Evolutionary conservation across 2,113 vertebrate species (phyloP).

Genomic region (Chaetodon auriga): DNA sequence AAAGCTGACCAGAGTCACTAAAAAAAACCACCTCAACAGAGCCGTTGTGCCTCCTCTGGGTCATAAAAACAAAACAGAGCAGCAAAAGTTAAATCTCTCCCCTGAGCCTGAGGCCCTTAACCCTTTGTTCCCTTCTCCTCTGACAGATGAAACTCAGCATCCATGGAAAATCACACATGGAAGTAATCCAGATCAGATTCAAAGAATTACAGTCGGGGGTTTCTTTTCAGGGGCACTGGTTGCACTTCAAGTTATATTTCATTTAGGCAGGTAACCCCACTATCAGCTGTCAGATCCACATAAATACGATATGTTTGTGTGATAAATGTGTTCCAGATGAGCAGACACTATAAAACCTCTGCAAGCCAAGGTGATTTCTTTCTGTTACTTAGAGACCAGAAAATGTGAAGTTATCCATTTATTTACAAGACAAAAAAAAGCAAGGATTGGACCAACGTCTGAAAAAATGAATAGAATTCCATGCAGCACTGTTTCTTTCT

Average conservation of each 20-base stretch:
- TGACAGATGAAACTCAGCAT: constrained; percentile 66
- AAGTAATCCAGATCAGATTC: constrained; percentile 70
- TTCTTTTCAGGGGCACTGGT: constrained; percentile 54
- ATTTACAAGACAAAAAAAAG: neutral
- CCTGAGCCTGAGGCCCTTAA: constrained; percentile 67
- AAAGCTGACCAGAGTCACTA: constrained; percentile 57
- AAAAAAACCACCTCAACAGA: constrained; percentile 48
- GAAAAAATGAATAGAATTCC: too few relatives aligned
- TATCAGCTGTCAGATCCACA: constrained; percentile 40
- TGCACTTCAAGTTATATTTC: constrained; percentile 61
- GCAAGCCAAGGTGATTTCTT: too few relatives aligned
- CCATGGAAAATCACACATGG: constrained; percentile 67
- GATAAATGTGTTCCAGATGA: constrained; percentile 81
- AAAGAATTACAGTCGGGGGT: constrained; percentile 56
- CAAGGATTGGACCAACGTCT: too few relatives aligned
- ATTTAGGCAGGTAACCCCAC: constrained; percentile 65
- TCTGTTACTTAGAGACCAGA: neutral
- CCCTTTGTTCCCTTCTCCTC: constrained; percentile 56
- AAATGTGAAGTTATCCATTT: neutral
- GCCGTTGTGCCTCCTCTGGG: constrained; percentile 45
- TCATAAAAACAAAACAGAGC: constrained; percentile 73
- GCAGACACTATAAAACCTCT: constrained; percentile 31
- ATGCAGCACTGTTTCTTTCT: too few relatives aligned
- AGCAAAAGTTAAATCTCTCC: constrained; percentile 57
- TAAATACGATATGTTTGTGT: constrained; percentile 49